Evolutionary conservation across 2,888 invertebrate genomes (phyloP), one percentile per base, ranked within the genome.

Genomic region (Azorinus chamasolen): DNA sequence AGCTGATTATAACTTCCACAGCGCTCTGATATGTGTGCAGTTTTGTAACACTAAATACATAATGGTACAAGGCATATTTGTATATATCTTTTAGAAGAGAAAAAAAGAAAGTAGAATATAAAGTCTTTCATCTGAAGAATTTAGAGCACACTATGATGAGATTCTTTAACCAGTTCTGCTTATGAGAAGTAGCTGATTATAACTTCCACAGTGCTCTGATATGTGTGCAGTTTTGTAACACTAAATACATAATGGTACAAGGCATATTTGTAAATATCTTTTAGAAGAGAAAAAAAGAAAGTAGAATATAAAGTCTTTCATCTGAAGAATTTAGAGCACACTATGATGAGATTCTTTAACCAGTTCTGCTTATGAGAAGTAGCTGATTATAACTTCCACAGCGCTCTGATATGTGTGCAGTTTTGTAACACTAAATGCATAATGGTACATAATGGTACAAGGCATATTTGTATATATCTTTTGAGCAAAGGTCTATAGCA

Each of bases 1-100:
- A 24, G 59, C 41, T 83, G 83, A 83, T 70, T 78, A 78, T 22
- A 76, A 77, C 59, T 59, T 68, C 65, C 83, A 83, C 80, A 83
- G 83, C 80, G 80, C 80, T 75, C 83, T 83, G 83, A 80, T 62
- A 64, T 68, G 54, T 79, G 61, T 53, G 18, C 20, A 32, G 45
- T 1, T 24, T 24, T 18, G 16, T 24, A n/a, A n/a, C n/a, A n/a
- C n/a, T n/a, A n/a, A n/a, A n/a, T n/a, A 2, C 25, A 32, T 16
- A 20, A 18, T 61, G 0, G 5, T 22, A 12, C n/a, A n/a, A n/a
- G n/a, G n/a, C 51, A 1, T 12, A 32, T 45, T n/a, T n/a, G n/a
- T n/a, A n/a, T n/a, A n/a, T n/a, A n/a, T n/a, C n/a, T n/a, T n/a
- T n/a, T n/a, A n/a, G n/a, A n/a, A n/a, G n/a, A n/a, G n/a, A n/a